Conservation (phyloP, 2,797 vertebrate species). For the Morus bassanus region DNA sequence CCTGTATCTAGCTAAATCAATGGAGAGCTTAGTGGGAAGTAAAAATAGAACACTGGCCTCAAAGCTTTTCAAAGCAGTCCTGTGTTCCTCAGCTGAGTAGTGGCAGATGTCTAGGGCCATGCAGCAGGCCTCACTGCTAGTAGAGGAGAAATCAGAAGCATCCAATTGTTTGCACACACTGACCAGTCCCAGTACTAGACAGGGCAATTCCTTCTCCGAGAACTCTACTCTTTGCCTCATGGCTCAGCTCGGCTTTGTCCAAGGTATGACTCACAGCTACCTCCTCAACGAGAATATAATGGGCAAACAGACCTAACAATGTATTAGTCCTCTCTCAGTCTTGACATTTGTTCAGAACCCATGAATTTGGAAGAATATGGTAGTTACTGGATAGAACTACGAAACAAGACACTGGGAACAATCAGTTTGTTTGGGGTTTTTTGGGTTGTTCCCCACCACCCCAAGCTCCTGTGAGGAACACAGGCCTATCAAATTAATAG, state of each 20-base stretch:
- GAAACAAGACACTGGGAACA: not conserved
- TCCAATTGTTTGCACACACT: not conserved
- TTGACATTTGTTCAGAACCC: no score
- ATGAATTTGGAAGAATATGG: not conserved
- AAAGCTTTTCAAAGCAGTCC: not conserved
- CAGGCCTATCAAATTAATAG: not conserved
- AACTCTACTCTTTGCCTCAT: not conserved
- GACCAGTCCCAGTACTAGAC: not conserved
- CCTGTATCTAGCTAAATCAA: not conserved
- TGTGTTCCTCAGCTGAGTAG: not conserved
- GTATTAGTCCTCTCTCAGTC: accelerated
- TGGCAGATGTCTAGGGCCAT: not conserved
- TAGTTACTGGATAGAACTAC: not conserved
- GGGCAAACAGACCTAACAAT: not conserved
- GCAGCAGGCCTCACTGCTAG: not conserved
- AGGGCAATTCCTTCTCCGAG: not conserved
- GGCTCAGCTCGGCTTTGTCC: not conserved
- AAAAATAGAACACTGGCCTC: not conserved
- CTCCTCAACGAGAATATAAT: accelerated
- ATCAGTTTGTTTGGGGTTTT: not conserved
- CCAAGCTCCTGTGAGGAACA: not conserved
- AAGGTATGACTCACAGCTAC: no score
- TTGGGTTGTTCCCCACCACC: not conserved
- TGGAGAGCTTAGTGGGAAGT: not conserved
- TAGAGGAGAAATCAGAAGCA: not conserved